Percentiles rank a stretch among this genome's conserved stretches.
phyloP scores from a whole-genome alignment of 2,888 invertebrate genomes.

The Autographa pulchrina region DNA sequence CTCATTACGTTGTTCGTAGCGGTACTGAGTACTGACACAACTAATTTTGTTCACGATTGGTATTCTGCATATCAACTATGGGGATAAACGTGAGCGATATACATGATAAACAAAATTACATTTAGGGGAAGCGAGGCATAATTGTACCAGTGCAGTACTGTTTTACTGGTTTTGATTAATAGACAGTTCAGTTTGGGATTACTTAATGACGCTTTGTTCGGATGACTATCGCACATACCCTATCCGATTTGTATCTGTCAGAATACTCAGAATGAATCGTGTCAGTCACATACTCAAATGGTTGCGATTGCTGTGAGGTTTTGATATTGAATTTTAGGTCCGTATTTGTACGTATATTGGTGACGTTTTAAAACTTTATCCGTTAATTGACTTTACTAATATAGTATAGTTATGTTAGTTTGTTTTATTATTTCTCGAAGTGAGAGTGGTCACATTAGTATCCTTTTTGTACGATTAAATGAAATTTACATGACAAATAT shows the following conservation, averaged over 20 bases:
- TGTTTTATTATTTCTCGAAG: too few relatives aligned
- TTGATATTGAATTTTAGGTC: neutral
- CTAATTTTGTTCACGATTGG: slow-evolving; percentile 41
- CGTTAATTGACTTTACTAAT: neutral
- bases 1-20: slow-evolving; percentile 31
- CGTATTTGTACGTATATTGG: neutral
- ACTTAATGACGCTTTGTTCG: slow-evolving; percentile 3
- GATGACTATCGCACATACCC: neutral
- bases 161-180: slow-evolving; percentile 4
- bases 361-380: too few relatives aligned
- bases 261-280: neutral
- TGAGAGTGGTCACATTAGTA: too few relatives aligned
- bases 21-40: slow-evolving; percentile 22
- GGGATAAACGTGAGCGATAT: slow-evolving; percentile 16
- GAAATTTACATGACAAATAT: too few relatives aligned
- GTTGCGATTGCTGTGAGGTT: neutral
- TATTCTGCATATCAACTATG: slow-evolving; percentile 38
- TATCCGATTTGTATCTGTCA: neutral
- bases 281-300: neutral
- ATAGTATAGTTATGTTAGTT: too few relatives aligned
- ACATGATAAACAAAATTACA: slow-evolving; percentile 15
- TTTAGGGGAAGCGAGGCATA: slow-evolving; percentile 9
- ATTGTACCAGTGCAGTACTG: slow-evolving; percentile 5
- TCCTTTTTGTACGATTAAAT: too few relatives aligned
- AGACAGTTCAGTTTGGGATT: slow-evolving; percentile 1